phyloP scores from a whole-genome alignment of 2,113 vertebrate species.

The Cebidichthys violaceus region DNA sequence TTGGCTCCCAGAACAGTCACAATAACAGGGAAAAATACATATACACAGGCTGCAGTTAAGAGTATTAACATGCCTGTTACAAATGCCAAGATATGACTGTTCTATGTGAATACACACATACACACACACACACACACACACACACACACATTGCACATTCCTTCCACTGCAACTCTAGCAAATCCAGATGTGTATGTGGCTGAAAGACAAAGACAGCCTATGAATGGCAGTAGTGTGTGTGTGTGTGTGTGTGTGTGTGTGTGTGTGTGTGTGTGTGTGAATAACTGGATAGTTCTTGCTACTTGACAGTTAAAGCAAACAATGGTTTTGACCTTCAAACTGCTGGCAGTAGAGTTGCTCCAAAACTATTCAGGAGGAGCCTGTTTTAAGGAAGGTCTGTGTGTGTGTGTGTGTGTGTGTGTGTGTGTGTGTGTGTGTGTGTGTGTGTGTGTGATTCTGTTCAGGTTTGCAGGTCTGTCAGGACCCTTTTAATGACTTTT shows the following conservation, averaged over 20 bases:
- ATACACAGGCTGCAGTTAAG: neutral
- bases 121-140: slow-evolving; percentile 16
- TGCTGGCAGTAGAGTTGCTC: neutral
- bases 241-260: slow-evolving; percentile 21
- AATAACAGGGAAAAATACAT: neutral
- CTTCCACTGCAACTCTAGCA: slow-evolving; percentile 32
- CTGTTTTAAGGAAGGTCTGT: neutral
- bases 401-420: neutral
- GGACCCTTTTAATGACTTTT: slow-evolving; percentile 39
- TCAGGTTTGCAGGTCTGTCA: slow-evolving; percentile 19
- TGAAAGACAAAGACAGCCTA: slow-evolving; percentile 26
- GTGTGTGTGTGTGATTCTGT: slow-evolving; percentile 7
- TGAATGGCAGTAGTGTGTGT: neutral
- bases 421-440: slow-evolving; percentile 3
- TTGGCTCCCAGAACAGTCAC: neutral
- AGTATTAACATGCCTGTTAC: slow-evolving; percentile 14
- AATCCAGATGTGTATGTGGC: slow-evolving; percentile 62
- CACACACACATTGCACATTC: slow-evolving; percentile 34
- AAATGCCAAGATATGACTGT: slow-evolving; percentile 24
- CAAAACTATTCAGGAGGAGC: neutral
- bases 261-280: slow-evolving; percentile 12
- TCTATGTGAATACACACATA: neutral
- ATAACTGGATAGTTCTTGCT: neutral
- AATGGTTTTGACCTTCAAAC: slow-evolving; percentile 27
- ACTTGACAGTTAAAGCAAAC: slow-evolving; percentile 19